A percentile compares a stretch with the other conserved stretches of the same genome.
phyloP scores from a whole-genome alignment of 1,140 invertebrate species.

The Arion vulgaris region DNA sequence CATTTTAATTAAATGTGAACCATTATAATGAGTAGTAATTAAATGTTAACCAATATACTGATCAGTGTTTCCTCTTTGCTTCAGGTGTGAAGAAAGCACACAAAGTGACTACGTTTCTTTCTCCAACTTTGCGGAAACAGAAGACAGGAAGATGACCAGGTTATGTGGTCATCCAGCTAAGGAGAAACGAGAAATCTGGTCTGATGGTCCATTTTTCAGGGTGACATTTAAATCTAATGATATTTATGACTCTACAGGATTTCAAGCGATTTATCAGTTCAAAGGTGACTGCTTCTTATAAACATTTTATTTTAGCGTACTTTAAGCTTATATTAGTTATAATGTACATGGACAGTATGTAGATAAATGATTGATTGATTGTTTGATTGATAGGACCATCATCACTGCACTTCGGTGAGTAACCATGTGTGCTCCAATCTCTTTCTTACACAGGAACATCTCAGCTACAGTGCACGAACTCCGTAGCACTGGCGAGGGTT shows the following conservation, averaged over 20 bases:
- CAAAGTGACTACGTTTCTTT: slow-evolving; percentile 95
- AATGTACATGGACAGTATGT: too few relatives aligned
- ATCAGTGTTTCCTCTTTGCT: slow-evolving; percentile 54
- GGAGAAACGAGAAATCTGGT: slow-evolving; percentile 78
- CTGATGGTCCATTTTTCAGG: slow-evolving; percentile 92
- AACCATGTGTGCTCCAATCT: too few relatives aligned
- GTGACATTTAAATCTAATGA: slow-evolving; percentile 95
- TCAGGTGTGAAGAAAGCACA: slow-evolving; percentile 87
- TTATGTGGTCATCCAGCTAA: slow-evolving; percentile 85
- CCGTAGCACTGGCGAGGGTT: too few relatives aligned
- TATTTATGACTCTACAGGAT: slow-evolving; percentile 91
- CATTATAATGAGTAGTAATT: too few relatives aligned
- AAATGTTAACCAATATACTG: too few relatives aligned
- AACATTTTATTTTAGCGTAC: not conserved
- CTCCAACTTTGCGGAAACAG: slow-evolving; percentile 84
- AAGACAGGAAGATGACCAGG: slow-evolving; percentile 87
- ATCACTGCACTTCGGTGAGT: too few relatives aligned
- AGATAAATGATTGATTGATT: too few relatives aligned
- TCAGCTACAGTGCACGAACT: too few relatives aligned
- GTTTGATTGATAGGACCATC: too few relatives aligned
- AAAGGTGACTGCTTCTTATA: slow-evolving; percentile 24
- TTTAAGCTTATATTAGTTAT: too few relatives aligned
- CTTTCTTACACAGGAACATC: too few relatives aligned
- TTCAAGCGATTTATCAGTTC: slow-evolving; percentile 85
- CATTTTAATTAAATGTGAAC: too few relatives aligned